Evolutionary conservation across 2,797 vertebrate genomes (phyloP).

Genomic region (Glossophaga mutica): DNA sequence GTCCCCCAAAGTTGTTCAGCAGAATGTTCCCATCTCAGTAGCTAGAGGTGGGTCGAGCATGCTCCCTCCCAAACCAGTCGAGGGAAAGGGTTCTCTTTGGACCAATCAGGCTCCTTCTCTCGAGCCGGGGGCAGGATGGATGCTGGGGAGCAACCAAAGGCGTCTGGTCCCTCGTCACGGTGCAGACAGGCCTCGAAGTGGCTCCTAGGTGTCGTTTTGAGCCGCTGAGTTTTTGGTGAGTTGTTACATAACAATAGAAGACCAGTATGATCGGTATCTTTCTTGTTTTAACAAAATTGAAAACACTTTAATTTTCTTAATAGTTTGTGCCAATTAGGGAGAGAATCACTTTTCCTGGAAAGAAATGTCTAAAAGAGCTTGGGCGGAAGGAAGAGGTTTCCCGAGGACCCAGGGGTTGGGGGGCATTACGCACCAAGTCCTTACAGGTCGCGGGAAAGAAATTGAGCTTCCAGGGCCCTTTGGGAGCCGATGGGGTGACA

Average conservation of each 20-base stretch:
- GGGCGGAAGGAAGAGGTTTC: not conserved
- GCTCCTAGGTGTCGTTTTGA: not conserved
- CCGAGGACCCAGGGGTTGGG: too few relatives aligned
- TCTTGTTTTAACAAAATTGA: not conserved
- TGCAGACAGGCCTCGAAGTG: not conserved
- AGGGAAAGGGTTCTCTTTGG: not conserved
- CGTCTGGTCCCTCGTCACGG: fast-evolving
- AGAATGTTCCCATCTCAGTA: not conserved
- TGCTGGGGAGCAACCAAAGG: not conserved
- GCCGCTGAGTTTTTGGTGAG: not conserved
- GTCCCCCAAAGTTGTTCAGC: not conserved
- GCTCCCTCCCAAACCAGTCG: not conserved
- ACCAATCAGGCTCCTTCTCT: not conserved
- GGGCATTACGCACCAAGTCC: not conserved
- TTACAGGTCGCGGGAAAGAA: not conserved
- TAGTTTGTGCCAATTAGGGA: not conserved
- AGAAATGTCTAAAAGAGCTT: not conserved
- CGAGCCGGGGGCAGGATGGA: not conserved
- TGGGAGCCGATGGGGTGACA: not conserved
- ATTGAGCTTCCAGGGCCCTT: not conserved
- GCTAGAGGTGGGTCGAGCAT: not conserved
- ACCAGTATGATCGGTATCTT: not conserved
- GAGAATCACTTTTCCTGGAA: not conserved
- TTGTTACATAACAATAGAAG: not conserved
- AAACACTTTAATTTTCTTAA: not conserved